Conservation (phyloP, 2,888 invertebrate species). For the Augochlorella aurata region DNA sequence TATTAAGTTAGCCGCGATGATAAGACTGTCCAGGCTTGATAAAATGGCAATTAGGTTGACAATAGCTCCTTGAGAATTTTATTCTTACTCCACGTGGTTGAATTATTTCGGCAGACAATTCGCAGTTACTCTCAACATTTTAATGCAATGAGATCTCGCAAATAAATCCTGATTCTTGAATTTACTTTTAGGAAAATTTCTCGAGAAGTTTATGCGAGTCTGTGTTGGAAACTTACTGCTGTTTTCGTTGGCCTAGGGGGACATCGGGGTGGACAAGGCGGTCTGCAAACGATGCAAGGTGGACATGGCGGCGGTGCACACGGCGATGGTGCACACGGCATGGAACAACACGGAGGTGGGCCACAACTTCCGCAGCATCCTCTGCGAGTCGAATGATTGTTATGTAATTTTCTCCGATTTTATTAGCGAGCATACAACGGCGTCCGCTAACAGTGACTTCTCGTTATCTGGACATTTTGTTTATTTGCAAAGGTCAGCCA, state of each 20-base stretch:
- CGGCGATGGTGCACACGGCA: slow-evolving; percentile 29
- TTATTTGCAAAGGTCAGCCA: no score
- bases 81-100: background rate
- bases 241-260: slow-evolving; percentile 61
- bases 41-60: background rate
- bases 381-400: background rate
- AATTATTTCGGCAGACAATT: background rate
- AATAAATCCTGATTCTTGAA: no score
- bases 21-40: slow-evolving; percentile 21
- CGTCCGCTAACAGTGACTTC: no score
- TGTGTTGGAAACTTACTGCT: slow-evolving; percentile 48
- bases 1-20: slow-evolving; percentile 28
- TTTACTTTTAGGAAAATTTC: no score
- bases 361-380: slow-evolving; percentile 25
- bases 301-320: slow-evolving; percentile 32
- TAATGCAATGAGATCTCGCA: no score
- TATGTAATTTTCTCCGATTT: background rate
- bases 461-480: no score
- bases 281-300: slow-evolving; percentile 45
- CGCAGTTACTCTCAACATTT: background rate
- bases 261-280: slow-evolving; percentile 48
- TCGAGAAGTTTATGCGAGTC: no score
- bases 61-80: background rate
- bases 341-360: slow-evolving; percentile 7
- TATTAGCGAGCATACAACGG: no score